Evolutionary conservation across 2,888 invertebrate species (phyloP), one percentile per base, ranked within the genome.

Genomic region (Parnassius apollo): DNA sequence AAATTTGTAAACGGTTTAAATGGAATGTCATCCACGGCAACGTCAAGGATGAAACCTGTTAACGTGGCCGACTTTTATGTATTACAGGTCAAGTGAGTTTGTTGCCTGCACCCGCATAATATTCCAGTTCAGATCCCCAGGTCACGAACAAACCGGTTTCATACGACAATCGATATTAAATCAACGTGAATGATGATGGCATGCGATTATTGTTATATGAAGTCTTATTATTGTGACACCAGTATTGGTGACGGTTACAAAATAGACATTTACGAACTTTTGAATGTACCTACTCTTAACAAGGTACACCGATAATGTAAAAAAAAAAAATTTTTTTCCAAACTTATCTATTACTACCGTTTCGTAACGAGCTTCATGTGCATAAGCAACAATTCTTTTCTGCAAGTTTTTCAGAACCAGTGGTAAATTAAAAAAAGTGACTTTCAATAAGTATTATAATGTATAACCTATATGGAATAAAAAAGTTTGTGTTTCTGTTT

Each of bases 141-240:
- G 80, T 82, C 79, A 71, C 65, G 73, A 48, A 45, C 44, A 65
- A 74, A 79, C 85, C 80, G 77, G 82, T 83, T 76, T 62, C 64
- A 71, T 73, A 65, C 68, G 71, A 89, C 89, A 90, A 87, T 88
- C 81, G 83, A 76, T 76, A 79, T 79, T 88, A 88, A 87, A 88
- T 88, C 86, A 81, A 59, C 71, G 64, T 69, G 66, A 69, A 68
- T 65, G 75, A 73, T 69, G 75, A 78, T 74, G 10, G 61, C 54
- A 59, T 59, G 66, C 67, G 57, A 74, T 75, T 75, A 74, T 76
- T 68, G 69, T 76, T 68, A 69, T 69, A 65, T 66, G 71, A 69
- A 62, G 64, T 68, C 73, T 72, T 69, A 69, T 68, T 65, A 66
- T 65, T 64, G 61, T 68, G 65, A 64, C 51, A 59, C 58, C 63